Evolutionary conservation across 2,888 invertebrate species (phyloP).

Genomic region (Tortricodes alternella): DNA sequence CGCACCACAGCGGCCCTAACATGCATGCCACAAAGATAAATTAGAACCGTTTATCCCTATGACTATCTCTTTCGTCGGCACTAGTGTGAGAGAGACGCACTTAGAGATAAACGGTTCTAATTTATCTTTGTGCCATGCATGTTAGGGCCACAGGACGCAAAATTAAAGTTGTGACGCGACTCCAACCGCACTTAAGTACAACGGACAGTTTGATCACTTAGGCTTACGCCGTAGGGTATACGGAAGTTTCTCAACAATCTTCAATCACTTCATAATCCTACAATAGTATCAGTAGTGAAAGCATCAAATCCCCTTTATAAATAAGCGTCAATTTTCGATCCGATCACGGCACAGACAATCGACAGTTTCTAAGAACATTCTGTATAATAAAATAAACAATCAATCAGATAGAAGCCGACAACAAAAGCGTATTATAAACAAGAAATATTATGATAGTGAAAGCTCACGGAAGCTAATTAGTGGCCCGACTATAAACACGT

Average conservation of each 20-base stretch:
- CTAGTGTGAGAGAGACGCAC: no score
- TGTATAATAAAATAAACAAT: slow-evolving; percentile 13
- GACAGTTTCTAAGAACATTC: slow-evolving; percentile 27
- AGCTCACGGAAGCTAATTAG: slow-evolving; percentile 42
- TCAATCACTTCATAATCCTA: slow-evolving; percentile 23
- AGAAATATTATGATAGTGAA: slow-evolving; percentile 40
- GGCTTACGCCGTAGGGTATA: no score
- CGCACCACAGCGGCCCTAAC: no score
- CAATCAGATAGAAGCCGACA: slow-evolving; percentile 3
- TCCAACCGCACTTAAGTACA: slow-evolving; percentile 5
- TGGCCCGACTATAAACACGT: slow-evolving; percentile 8
- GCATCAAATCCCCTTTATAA: slow-evolving; percentile 27
- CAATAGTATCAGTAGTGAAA: slow-evolving; percentile 29
- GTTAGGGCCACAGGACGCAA: no score
- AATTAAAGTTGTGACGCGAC: no score
- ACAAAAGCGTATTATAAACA: slow-evolving; percentile 36
- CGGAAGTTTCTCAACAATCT: not conserved
- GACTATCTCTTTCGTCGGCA: no score
- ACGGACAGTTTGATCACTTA: no score
- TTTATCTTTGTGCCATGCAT: no score
- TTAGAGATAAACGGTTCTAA: no score
- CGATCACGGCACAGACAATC: slow-evolving; percentile 17
- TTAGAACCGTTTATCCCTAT: no score
- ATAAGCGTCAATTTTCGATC: slow-evolving; percentile 23
- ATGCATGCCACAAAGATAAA: no score